Conservation (phyloP, 2,888 invertebrate genomes). For the Mythimna pallens region DNA sequence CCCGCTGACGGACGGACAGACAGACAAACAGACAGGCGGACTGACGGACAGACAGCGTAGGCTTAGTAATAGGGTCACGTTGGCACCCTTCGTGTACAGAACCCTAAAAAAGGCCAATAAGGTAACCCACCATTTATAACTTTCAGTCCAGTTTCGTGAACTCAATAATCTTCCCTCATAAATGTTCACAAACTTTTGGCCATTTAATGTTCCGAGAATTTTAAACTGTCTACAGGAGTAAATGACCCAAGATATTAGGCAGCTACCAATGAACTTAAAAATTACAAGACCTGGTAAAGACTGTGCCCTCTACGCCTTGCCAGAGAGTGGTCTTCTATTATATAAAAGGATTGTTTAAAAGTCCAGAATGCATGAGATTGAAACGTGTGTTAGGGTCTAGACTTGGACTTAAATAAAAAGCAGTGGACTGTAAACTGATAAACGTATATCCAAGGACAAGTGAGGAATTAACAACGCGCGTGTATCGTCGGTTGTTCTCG, state of each 20-base stretch:
- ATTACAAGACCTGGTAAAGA: neutral
- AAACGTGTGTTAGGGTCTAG: too few species aligned
- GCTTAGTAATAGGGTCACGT: too few species aligned
- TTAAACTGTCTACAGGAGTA: slow-evolving; percentile 32
- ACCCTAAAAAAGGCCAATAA: slow-evolving; percentile 31
- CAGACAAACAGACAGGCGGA: too few species aligned
- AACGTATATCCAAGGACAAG: too few species aligned
- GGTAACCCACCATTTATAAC: slow-evolving; percentile 47
- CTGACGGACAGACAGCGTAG: too few species aligned
- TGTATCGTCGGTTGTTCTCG: too few species aligned
- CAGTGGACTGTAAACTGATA: too few species aligned
- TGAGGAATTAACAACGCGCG: too few species aligned
- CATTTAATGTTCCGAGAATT: slow-evolving; percentile 52
- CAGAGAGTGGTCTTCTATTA: neutral
- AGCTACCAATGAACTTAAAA: neutral
- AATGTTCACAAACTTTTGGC: slow-evolving; percentile 51
- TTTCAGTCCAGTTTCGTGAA: slow-evolving; percentile 49
- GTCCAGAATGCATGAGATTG: neutral
- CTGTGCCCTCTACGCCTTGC: neutral
- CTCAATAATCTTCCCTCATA: slow-evolving; percentile 53
- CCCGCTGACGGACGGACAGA: too few species aligned
- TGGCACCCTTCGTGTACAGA: too few species aligned
- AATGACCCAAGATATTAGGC: slow-evolving; percentile 42
- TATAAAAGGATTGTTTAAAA: neutral
- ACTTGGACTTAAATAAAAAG: too few species aligned